phyloP scores from a whole-genome alignment of 1,140 invertebrate genomes.

The Adoxophyes honmai region DNA sequence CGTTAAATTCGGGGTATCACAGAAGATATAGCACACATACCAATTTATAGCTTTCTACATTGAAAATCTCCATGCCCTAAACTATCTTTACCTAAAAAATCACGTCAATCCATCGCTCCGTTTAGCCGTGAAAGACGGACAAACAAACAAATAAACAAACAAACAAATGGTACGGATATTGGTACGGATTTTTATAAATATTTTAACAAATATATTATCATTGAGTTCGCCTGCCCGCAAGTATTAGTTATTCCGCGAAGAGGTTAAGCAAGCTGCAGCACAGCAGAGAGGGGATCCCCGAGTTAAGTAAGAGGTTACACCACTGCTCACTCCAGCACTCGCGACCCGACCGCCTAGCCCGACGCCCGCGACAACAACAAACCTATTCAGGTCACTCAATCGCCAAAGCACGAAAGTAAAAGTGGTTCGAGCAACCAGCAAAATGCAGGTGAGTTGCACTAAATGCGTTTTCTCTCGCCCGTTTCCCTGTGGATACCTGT shows the following conservation, averaged over 20 bases:
- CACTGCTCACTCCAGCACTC: constrained; percentile 47
- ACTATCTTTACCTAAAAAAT: too few species aligned
- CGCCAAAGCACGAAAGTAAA: constrained; percentile 42
- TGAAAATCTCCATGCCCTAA: too few species aligned
- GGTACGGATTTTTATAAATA: too few species aligned
- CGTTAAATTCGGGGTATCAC: too few species aligned
- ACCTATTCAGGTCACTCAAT: too few species aligned
- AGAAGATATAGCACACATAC: too few species aligned
- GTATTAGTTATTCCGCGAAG: constrained; percentile 24
- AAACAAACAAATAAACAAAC: too few species aligned
- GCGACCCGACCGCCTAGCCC: constrained; percentile 43
- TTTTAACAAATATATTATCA: too few species aligned
- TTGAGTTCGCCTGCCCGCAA: constrained; percentile 34
- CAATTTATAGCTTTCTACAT: too few species aligned
- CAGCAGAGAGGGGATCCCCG: constrained; percentile 38
- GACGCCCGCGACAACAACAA: neutral
- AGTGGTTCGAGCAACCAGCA: constrained; percentile 30
- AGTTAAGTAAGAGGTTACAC: constrained; percentile 71
- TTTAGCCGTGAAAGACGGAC: too few species aligned
- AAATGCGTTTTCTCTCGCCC: constrained; percentile 23
- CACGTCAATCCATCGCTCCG: too few species aligned
- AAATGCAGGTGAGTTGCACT: constrained; percentile 45
- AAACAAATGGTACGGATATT: too few species aligned
- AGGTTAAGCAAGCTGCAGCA: constrained; percentile 18
- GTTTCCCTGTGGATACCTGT: neutral